Evolutionary conservation across 2,797 vertebrate species (phyloP).

Genomic region (Sebastolobus altivelis): DNA sequence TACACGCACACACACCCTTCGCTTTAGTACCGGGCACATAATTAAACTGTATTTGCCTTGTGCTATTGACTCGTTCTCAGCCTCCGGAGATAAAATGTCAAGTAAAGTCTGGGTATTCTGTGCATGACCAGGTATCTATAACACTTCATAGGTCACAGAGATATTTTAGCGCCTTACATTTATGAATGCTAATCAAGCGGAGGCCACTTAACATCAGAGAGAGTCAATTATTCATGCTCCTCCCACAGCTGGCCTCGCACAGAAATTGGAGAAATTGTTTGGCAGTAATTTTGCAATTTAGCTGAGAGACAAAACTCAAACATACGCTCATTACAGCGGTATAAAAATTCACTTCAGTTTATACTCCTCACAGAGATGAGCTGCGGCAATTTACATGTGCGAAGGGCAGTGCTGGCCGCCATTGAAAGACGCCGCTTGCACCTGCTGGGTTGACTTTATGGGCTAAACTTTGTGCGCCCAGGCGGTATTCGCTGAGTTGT

Average conservation of each 20-base stretch:
- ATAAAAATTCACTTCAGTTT: conserved; percentile 28
- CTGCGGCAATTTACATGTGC: conserved; percentile 29
- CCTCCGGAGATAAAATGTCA: conserved; percentile 5
- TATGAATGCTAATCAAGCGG: conserved; percentile 57
- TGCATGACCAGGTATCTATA: conserved; percentile 7
- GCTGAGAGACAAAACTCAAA: conserved; percentile 25
- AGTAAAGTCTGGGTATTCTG: neutral
- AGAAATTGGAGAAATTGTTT: conserved; percentile 1
- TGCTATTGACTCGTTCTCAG: conserved; percentile 6
- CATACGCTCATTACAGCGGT: conserved; percentile 19
- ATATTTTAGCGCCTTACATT: conserved; percentile 41
- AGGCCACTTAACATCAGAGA: conserved; percentile 33
- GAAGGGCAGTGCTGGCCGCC: conserved; percentile 24
- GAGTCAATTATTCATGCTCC: conserved; percentile 52
- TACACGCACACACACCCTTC: neutral
- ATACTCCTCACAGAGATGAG: conserved; percentile 10
- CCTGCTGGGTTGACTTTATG: conserved; percentile 57
- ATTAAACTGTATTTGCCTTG: conserved; percentile 22
- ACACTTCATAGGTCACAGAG: conserved; percentile 16
- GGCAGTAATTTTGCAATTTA: conserved; percentile 18
- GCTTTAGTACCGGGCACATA: neutral
- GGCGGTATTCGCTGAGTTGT: conserved; percentile 45
- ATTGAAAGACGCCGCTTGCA: conserved; percentile 8
- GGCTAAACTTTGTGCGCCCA: conserved; percentile 7
- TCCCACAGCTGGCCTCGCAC: conserved; percentile 30